Conservation (phyloP, 1,140 invertebrate genomes). For the Zaprionus ghesquierei region DNA sequence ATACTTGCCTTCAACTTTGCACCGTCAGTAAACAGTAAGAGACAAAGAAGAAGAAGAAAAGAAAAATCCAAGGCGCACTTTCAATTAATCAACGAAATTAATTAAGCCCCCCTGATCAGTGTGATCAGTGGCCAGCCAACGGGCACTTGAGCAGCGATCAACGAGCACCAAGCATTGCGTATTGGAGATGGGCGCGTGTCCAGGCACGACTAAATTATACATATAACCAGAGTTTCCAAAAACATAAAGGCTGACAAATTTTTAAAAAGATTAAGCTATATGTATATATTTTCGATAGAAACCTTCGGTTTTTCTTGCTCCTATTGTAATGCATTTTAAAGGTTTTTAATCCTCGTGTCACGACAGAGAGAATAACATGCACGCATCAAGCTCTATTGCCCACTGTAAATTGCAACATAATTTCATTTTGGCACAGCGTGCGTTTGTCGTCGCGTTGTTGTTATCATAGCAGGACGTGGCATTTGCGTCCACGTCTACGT, state of each 20-base stretch:
- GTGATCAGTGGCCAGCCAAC: conserved; percentile 63
- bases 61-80: conserved; percentile 55
- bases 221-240: too few relatives aligned
- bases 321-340: too few relatives aligned
- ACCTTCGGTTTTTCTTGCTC: too few relatives aligned
- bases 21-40: conserved; percentile 38
- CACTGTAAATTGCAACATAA: conserved; percentile 67
- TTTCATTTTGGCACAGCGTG: conserved; percentile 74
- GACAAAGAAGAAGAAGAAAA: not conserved
- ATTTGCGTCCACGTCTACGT: conserved; percentile 4
- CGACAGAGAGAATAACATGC: not conserved
- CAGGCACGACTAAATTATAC: conserved; percentile 1
- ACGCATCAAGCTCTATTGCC: not conserved
- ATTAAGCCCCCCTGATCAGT: conserved; percentile 60
- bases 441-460: conserved; percentile 75
- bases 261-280: too few relatives aligned
- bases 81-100: conserved; percentile 81
- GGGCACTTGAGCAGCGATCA: conserved; percentile 32
- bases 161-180: conserved; percentile 5
- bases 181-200: conserved; percentile 6
- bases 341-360: not conserved
- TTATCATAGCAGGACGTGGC: conserved; percentile 72
- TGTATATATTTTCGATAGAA: too few relatives aligned
- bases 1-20: conserved; percentile 74
- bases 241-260: too few relatives aligned